Conservation (phyloP, 2,797 vertebrate genomes). For the Tinamus major region DNA sequence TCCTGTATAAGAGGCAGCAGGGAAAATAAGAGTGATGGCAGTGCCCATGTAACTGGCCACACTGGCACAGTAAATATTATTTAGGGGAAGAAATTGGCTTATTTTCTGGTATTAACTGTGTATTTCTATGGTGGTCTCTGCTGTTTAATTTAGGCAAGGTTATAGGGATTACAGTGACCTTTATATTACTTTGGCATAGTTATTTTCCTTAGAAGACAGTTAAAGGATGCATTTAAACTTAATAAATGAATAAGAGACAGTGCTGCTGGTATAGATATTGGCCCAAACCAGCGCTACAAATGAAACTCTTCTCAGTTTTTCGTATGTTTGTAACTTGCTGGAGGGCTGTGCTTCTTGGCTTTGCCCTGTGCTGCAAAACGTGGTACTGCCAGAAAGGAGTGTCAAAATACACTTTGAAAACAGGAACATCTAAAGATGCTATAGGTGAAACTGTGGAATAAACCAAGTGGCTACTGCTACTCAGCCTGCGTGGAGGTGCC, state of each 20-base stretch:
- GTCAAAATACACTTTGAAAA: background rate
- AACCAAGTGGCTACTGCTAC: background rate
- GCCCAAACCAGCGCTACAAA: background rate
- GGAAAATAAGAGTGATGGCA: background rate
- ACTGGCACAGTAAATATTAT: background rate
- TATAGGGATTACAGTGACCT: background rate
- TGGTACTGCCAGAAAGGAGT: background rate
- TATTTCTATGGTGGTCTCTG: background rate
- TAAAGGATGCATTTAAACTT: background rate
- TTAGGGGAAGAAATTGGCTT: background rate
- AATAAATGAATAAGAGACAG: background rate
- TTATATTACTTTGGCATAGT: fast-evolving
- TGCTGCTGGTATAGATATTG: background rate
- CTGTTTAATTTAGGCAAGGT: background rate
- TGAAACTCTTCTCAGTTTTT: background rate
- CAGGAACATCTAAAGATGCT: background rate
- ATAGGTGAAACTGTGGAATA: background rate
- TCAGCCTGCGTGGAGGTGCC: background rate
- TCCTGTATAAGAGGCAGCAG: background rate
- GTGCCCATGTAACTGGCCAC: background rate
- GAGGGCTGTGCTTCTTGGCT: background rate
- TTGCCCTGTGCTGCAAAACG: background rate
- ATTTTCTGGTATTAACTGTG: background rate
- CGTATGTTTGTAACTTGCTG: background rate
- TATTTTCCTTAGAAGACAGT: background rate